Base-by-base conservation (phyloP, 2,888 invertebrate species). In the Caenorhabditis virilis region DNA sequence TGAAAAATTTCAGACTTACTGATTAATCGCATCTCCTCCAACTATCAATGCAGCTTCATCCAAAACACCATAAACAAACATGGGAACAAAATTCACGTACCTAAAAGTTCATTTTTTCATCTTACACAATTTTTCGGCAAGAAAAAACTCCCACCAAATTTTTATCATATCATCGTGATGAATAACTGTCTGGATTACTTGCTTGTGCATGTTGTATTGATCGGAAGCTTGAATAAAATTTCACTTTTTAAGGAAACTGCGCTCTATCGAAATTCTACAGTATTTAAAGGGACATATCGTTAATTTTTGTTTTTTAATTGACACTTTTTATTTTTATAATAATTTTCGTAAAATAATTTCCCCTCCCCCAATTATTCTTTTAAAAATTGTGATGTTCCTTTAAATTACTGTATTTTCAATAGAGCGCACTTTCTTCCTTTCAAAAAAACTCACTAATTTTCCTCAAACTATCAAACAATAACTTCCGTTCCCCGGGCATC, bases 131-230 rank as follows among this genome's bases (percentile, higher is more conserved):
- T 42, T 42, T 42, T 42, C 13, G 13, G 13, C 5, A 9, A 25
- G 20, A 23, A 26, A 26, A 6, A 13, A 11, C 13, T 30, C 30
- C 30, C n/a, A 51, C 63, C 63, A 63, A 2, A 63, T 42, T 46
- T 53, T 53, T 0, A 49, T 38, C 38, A 64, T 22, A 51, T 64
- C 64, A 4, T 64, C 64, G 23, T 64, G 64, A 47, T 64, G 38
- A 16, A 64, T 64, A 1, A 39, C 50, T 13, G 45, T 51, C 15
- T 58, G 42, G 2, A 42, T 49, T 36, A 64, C 54, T 33, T 64
- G 48, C 36, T 64, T 64, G 43, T 64, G 64, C 25, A 58, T 58
- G n/a, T 64, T 64, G 51, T 64, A 64, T 36, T 64, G 64, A 42
- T 64, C 64, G 39, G 64, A 58, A 30, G 64, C 63, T 63, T 39